Conservation (phyloP, 2,113 vertebrate species). For the Lophotis ruficrista region DNA sequence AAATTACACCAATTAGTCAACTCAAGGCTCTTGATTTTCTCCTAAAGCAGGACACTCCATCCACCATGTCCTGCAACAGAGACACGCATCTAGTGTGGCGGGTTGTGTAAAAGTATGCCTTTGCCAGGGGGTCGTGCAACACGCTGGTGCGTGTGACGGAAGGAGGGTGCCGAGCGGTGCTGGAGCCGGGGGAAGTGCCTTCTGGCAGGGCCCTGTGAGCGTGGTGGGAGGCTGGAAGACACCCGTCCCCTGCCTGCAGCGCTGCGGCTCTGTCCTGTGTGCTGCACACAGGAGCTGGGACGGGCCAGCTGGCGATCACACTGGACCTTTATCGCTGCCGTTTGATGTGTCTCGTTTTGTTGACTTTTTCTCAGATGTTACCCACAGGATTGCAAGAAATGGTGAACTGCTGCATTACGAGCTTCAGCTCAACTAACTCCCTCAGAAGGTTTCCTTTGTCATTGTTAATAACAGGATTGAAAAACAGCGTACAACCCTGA, state of each 20-base stretch:
- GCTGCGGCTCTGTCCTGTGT: neutral
- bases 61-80: accelerated
- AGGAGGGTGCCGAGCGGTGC: neutral
- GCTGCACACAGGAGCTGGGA: accelerated
- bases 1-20: neutral
- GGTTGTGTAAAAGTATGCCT: accelerated
- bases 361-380: neutral
- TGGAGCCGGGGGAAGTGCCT: neutral
- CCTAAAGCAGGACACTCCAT: accelerated
- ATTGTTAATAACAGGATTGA: neutral
- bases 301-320: neutral
- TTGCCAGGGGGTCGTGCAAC: too few relatives aligned
- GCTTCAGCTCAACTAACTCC: neutral
- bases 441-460: neutral
- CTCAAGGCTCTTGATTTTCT: neutral
- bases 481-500: neutral
- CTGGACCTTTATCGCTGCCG: accelerated
- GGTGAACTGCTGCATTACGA: neutral
- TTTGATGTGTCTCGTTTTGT: neutral
- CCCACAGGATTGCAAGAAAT: neutral
- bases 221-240: neutral
- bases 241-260: neutral
- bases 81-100: accelerated
- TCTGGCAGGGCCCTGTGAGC: neutral
- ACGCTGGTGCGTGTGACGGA: accelerated